These are phyloP conservation scores for Alcis repandata DNA, from an alignment of 2,888 invertebrate genomes.

Conservation along the genomic window DNA sequence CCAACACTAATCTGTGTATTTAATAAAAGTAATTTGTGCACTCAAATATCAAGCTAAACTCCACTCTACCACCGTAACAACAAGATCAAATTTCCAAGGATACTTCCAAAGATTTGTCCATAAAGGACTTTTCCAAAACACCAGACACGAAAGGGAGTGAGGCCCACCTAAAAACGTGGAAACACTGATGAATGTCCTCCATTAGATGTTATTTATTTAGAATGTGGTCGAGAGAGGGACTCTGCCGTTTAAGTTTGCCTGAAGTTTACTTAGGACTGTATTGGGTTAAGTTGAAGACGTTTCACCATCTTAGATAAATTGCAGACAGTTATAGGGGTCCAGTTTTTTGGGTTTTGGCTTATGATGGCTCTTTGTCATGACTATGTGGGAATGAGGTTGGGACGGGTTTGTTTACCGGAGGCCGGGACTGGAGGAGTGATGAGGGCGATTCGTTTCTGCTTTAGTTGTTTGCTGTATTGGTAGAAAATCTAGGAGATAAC, in stretches of 20 bases:
- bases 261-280: constrained; percentile 86
- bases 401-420: constrained; percentile 51
- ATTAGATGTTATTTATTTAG: constrained; percentile 88
- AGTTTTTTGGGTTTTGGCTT: constrained; percentile 79
- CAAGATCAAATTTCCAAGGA: constrained; percentile 49
- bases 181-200: constrained; percentile 87
- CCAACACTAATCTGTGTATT: constrained; percentile 80
- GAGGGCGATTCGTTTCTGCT: constrained; percentile 22
- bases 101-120: constrained; percentile 58
- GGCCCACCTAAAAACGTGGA: constrained; percentile 85
- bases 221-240: constrained; percentile 85
- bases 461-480: constrained; percentile 11
- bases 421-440: constrained; percentile 20
- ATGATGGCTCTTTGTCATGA: constrained; percentile 79
- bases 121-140: constrained; percentile 72
- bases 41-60: constrained; percentile 46
- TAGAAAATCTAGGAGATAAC: background rate
- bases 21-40: constrained; percentile 77
- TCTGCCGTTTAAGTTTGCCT: constrained; percentile 80
- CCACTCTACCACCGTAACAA: constrained; percentile 48
- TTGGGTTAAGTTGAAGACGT: constrained; percentile 84
- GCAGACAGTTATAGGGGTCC: constrained; percentile 79
- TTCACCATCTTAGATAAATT: constrained; percentile 78
- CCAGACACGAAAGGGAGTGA: constrained; percentile 79
- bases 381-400: constrained; percentile 61